Conservation (phyloP, 2,888 invertebrate species). For the Hetaerina titia region DNA sequence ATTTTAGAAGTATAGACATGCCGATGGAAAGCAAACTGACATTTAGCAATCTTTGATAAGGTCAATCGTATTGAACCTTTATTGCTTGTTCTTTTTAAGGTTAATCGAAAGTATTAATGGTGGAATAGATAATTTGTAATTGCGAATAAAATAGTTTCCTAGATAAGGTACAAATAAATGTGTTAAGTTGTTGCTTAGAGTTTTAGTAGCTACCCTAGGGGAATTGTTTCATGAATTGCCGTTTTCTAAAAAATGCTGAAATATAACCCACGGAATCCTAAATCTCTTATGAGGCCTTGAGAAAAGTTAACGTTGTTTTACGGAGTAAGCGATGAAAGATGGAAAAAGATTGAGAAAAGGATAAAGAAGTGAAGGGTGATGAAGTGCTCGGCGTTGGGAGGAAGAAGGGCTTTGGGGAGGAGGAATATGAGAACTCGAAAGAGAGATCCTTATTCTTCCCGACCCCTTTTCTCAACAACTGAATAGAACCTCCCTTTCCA, state of each 20-base stretch:
- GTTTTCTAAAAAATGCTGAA: not conserved
- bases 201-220: no score
- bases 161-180: no score
- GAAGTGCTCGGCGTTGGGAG: not conserved
- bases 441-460: not conserved
- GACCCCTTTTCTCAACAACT: not conserved
- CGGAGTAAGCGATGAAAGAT: not conserved
- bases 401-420: not conserved
- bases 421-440: not conserved
- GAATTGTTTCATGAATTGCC: no score
- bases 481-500: not conserved
- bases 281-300: not conserved
- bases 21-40: no score
- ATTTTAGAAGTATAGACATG: no score
- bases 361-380: not conserved
- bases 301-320: slow-evolving; percentile 17
- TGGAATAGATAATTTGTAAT: no score
- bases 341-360: not conserved
- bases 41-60: no score
- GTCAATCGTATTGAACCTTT: no score
- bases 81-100: no score
- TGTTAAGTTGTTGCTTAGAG: no score
- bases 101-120: no score
- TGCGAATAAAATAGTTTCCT: no score
- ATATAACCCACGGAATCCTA: not conserved